A percentile compares a stretch with the other conserved stretches of the same genome.
Evolutionary conservation across 2,113 vertebrate genomes (phyloP).

Genomic region (Cyrtonyx montezumae): DNA sequence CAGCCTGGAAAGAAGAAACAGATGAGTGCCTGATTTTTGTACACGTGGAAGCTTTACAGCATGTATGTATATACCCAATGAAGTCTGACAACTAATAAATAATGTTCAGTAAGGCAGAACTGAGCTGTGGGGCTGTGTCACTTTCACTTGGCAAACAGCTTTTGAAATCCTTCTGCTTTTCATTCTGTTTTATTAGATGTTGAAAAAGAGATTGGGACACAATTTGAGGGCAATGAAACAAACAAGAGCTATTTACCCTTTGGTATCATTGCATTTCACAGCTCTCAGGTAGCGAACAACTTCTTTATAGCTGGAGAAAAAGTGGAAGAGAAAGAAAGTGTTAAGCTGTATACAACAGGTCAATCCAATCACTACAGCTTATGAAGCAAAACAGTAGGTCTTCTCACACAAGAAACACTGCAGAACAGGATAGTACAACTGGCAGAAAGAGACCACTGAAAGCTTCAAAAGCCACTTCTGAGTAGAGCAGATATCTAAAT

Average conservation of each 20-base stretch:
- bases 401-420: neutral
- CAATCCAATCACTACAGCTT: neutral
- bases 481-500: neutral
- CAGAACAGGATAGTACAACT: neutral
- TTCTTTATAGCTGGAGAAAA: slow-evolving; percentile 58
- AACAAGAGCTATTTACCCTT: slow-evolving; percentile 4
- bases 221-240: neutral
- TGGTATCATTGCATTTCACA: slow-evolving; percentile 51
- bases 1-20: slow-evolving; percentile 14
- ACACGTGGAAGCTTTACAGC: neutral
- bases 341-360: neutral
- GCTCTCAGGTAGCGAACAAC: slow-evolving; percentile 69
- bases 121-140: neutral
- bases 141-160: neutral
- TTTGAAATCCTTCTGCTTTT: neutral
- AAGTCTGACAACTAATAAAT: neutral
- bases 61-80: rapidly evolving
- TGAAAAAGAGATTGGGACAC: neutral
- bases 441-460: neutral
- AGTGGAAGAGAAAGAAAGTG: neutral
- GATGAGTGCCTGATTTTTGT: neutral
- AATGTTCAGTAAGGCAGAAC: neutral
- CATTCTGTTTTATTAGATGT: neutral
- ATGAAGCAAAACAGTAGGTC: neutral
- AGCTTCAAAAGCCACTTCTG: neutral